Percentiles rank a stretch among this genome's conserved stretches.
Conservation (phyloP, 2,888 invertebrate species). For the Ophioninae sp. region DNA sequence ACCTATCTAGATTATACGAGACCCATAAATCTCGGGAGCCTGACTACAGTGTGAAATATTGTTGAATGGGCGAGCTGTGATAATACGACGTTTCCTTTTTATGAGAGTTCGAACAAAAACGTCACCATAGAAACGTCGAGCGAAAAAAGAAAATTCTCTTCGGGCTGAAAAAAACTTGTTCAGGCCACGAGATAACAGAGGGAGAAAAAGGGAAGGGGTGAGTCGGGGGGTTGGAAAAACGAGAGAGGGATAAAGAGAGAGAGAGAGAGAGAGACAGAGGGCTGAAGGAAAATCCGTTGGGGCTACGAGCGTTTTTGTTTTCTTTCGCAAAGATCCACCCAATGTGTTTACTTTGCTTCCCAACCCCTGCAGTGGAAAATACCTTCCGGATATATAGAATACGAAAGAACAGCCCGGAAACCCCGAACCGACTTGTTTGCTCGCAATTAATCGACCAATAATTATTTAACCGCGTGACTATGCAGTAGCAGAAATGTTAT, state of each 20-base stretch:
- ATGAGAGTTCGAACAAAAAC: conserved; percentile 43
- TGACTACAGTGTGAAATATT: not conserved
- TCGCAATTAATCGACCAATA: conserved; percentile 46
- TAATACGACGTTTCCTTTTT: conserved; percentile 16
- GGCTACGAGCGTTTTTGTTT: conserved; percentile 51
- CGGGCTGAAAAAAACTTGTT: conserved; percentile 35
- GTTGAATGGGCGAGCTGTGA: not conserved
- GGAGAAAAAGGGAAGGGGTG: not conserved
- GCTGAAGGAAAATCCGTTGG: conserved; percentile 13
- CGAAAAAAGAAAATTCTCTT: conserved; percentile 38
- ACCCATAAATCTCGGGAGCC: conserved; percentile 8
- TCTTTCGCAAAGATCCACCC: conserved; percentile 43
- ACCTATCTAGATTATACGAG: not conserved
- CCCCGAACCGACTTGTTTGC: conserved; percentile 41
- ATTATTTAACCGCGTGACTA: conserved; percentile 43
- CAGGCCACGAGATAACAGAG: not conserved
- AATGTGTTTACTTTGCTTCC: conserved; percentile 20
- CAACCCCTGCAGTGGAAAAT: not conserved
- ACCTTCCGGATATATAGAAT: conserved; percentile 11
- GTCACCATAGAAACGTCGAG: conserved; percentile 1
- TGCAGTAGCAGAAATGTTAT: not conserved
- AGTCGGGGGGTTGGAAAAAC: conserved; percentile 20
- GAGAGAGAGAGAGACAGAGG: not conserved
- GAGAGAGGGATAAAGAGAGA: not conserved
- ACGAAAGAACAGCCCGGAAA: not conserved